These are phyloP conservation scores for Leuciscus waleckii DNA, from an alignment of 2,797 vertebrate species.

Conservation along the genomic window DNA sequence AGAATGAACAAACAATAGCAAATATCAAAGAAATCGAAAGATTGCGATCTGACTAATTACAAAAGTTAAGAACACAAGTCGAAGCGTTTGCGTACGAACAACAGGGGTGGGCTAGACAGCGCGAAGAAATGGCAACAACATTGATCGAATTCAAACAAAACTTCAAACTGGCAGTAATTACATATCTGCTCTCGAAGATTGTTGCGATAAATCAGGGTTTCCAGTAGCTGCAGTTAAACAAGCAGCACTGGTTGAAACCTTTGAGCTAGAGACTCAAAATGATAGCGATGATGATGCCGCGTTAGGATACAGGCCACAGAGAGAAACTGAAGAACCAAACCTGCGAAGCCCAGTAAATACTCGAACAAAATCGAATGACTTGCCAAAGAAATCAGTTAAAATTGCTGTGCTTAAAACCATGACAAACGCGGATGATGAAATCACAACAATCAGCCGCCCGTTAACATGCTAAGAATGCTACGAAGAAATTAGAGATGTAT, in stretches of 20 bases:
- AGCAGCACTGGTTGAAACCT: neutral
- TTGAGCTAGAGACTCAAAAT: neutral
- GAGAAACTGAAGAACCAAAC: neutral
- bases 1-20: neutral
- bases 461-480: slow-evolving; percentile 1
- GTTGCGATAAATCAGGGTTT: neutral
- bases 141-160: neutral
- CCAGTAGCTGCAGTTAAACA: neutral
- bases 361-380: neutral
- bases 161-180: neutral
- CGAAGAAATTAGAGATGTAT: neutral
- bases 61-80: neutral
- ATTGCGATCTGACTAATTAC: neutral
- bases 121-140: neutral
- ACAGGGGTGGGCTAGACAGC: neutral
- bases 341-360: neutral
- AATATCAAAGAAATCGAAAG: neutral
- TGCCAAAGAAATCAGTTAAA: neutral
- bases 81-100: neutral
- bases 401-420: neutral
- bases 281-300: no score
- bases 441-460: neutral
- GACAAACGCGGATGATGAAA: neutral
- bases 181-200: neutral
- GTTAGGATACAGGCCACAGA: no score